Evolutionary conservation across 2,113 vertebrate species (phyloP), one percentile per base, ranked within the genome.

Genomic region (Hipposideros armiger): DNA sequence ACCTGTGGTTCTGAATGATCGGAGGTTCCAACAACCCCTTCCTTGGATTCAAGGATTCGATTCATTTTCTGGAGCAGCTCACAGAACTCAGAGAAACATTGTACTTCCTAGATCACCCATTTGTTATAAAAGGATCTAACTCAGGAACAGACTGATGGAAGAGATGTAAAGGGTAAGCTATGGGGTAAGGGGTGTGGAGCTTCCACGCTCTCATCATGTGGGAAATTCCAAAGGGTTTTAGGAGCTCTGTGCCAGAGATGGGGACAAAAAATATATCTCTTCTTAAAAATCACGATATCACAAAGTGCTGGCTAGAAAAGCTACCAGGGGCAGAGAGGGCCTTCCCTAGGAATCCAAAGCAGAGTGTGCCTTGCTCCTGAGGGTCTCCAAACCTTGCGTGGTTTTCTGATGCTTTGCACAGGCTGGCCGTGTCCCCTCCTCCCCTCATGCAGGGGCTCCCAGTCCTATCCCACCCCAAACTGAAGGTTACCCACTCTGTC

Each of bases 381-480:
- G 6, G 52, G 11, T 72, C n/a, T 26, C 42, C 22, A 10, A 64
- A 4, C 52, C n/a, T 81, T n/a, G 32, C 17, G n/a, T 19, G 0
- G 1, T 19, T 10, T 32, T 42, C 50, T 42, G 24, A 10, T 4
- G 58, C 5, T 32, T 54, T 1, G 2, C 8, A 11, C 17, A 17
- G 60, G 28, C 69, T 16, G 32, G 4, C n/a, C 0, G 0, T 19
- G 4, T 28, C 2, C 28, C 13, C 17, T 45, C 32, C 60, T 62
- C 2, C 30, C 32, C 26, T 67, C 14, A 11, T 2, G 7, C 14
- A 11, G 58, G 36, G n/a, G 15, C 40, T 54, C 74, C 50, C 22
- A 15, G 36, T 11, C 19, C 0, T 13, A 32, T 3, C 4, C 8
- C 5, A 0, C 16, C 24, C 54, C 22, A 16, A 13, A 19, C 0